Percentiles rank a stretch among this genome's conserved stretches.
Conservation (phyloP, 2,797 vertebrate genomes). For the Spondyliosoma cantharus region DNA sequence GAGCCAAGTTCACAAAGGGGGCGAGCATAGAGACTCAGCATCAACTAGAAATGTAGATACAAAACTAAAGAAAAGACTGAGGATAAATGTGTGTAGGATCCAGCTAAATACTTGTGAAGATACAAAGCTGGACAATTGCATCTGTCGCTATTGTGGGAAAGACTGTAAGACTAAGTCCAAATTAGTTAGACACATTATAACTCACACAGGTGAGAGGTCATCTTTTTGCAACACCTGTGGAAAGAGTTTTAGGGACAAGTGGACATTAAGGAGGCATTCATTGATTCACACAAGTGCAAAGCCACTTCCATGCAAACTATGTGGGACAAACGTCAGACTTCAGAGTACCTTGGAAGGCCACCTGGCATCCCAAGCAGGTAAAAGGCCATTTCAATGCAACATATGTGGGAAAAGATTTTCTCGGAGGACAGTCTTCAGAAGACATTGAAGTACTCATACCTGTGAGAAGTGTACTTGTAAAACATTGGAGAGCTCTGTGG, state of each 20-base stretch:
- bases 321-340: constrained; percentile 2
- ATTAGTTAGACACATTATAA: constrained; percentile 3
- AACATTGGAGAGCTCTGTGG: not conserved
- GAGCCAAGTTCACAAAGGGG: not conserved
- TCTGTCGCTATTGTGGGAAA: constrained; percentile 18
- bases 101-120: rapidly evolving
- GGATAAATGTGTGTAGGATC: no score
- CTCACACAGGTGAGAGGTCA: constrained; percentile 20
- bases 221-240: constrained; percentile 14
- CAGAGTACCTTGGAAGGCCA: not conserved
- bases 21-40: not conserved
- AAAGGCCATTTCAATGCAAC: not conserved
- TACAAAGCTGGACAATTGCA: not conserved
- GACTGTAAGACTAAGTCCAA: not conserved
- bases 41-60: not conserved
- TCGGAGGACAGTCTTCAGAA: not conserved
- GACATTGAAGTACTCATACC: not conserved
- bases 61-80: not conserved
- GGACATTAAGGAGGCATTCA: not conserved
- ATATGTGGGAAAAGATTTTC: not conserved
- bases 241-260: not conserved
- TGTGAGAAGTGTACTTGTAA: not conserved
- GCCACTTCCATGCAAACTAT: not conserved
- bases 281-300: constrained; percentile 4
- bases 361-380: not conserved